phyloP scores from a whole-genome alignment of 2,888 invertebrate genomes.

The Brachypalpus laphriformis region DNA sequence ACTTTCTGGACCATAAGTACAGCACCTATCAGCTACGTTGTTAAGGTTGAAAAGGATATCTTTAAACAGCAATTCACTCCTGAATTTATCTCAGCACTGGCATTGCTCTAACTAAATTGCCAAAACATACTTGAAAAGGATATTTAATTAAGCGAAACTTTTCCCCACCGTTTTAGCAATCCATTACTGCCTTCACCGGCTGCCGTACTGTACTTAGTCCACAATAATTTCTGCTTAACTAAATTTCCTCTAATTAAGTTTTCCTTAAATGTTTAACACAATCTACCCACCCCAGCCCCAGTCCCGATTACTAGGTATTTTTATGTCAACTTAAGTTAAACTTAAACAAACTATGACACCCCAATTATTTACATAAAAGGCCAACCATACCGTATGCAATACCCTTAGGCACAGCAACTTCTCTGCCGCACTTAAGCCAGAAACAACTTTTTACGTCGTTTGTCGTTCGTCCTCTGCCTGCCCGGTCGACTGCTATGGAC shows the following conservation, averaged over 20 bases:
- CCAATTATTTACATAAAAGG: slow-evolving; percentile 70
- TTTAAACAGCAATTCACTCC: too few relatives aligned
- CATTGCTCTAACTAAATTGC: too few relatives aligned
- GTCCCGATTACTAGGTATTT: slow-evolving; percentile 25
- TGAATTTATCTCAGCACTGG: too few relatives aligned
- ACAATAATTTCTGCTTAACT: slow-evolving; percentile 1
- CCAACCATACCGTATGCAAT: slow-evolving; percentile 40
- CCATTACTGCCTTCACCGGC: not conserved
- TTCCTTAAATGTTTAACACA: not conserved
- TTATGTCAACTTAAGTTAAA: slow-evolving; percentile 62
- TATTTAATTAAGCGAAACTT: not conserved
- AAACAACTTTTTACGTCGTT: slow-evolving; percentile 53
- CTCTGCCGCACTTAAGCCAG: slow-evolving; percentile 33
- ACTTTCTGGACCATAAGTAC: too few relatives aligned
- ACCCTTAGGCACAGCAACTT: slow-evolving; percentile 31
- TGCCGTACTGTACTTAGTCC: too few relatives aligned
- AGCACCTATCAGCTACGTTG: too few relatives aligned
- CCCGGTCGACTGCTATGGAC: not conserved
- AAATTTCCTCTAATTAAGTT: slow-evolving; percentile 15
- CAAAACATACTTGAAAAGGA: too few relatives aligned
- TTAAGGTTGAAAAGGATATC: too few relatives aligned
- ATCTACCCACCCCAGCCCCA: not conserved
- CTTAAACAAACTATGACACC: slow-evolving; percentile 68
- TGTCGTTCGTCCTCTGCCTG: not conserved
- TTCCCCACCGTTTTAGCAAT: not conserved